Base-by-base conservation (phyloP, 2,888 invertebrate genomes). In the Phyllotreta striolata region DNA sequence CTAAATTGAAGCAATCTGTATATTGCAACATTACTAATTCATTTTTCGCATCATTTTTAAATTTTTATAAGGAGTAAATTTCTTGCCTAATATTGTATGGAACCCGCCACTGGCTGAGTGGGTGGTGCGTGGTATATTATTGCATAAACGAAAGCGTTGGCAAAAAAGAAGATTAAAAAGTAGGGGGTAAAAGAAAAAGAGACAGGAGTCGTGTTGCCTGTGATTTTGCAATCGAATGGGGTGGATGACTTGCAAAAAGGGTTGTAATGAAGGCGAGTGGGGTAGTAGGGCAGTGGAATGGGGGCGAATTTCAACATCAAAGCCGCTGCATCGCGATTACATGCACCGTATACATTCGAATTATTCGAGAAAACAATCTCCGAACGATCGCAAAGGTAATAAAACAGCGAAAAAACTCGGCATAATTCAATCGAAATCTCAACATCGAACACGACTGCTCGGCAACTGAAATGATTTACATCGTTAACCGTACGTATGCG, bases 211-310 rank as follows among this genome's bases (percentile, higher is more conserved):
- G 68, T 71, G 40, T 14, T 35, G 49, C 40, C 47, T 24, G 46
- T 46, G 58, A 47, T 58, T 58, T 72, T 69, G 24, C 24, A 24
- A 72, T 73, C 71, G 68, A 70, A 69, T 62, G 71, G 72, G 72
- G 71, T 35, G 58, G 49, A 58, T 40, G 49, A 64, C 67, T 69
- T 66, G 62, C 65, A 65, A 66, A 63, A 72, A 71, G 71, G 70
- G 74, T 67, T 70, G 64, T 65, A 64, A 66, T 67, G 59, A 68
- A 69, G 61, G 67, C 63, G 71, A 74, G 71, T 73, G 69, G 71
- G 73, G 71, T 74, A 75, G 62, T 75, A 69, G 75, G 73, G 70
- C 75, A 75, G 70, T 74, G 74, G 75, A 70, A 68, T 66, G 63
- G 55, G 65, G 57, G 59, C 10, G 57, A 24, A 24, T 24, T 24